These are phyloP conservation scores for Calephelis perditalis DNA, from an alignment of 2,888 invertebrate genomes.

Conservation along the genomic window DNA sequence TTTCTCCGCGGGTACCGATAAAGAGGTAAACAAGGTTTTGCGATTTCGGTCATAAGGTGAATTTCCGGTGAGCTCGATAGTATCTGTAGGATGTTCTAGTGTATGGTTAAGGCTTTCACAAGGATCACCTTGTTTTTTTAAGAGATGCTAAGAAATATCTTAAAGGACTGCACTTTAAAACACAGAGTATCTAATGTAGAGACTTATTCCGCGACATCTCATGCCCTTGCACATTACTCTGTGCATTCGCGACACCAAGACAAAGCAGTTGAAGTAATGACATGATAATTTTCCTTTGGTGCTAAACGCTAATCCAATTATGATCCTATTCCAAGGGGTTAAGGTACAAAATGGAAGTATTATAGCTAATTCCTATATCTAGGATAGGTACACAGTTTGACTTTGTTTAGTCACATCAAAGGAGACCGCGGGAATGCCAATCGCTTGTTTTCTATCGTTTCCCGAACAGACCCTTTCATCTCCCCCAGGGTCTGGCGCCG, in stretches of 20 bases:
- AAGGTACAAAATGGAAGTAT: not conserved
- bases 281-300: constrained; percentile 11
- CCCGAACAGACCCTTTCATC: constrained; percentile 38
- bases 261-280: constrained; percentile 8
- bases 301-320: not conserved
- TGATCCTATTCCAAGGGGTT: not conserved
- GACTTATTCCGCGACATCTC: not conserved
- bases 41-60: too few relatives aligned
- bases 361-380: constrained; percentile 6
- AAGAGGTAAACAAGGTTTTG: too few relatives aligned
- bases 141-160: not conserved
- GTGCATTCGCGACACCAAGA: constrained; percentile 3
- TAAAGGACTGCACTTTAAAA: not conserved
- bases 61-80: too few relatives aligned
- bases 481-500: constrained; percentile 8
- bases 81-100: too few relatives aligned
- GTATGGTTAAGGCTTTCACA: not conserved
- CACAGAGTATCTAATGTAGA: not conserved
- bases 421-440: constrained; percentile 51
- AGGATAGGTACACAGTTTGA: constrained; percentile 11
- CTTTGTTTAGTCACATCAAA: constrained; percentile 44
- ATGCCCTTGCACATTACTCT: not conserved
- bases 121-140: not conserved
- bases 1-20: too few relatives aligned
- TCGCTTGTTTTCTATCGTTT: constrained; percentile 63